phyloP scores from a whole-genome alignment of 2,113 vertebrate genomes.

The Heterocephalus glaber region DNA sequence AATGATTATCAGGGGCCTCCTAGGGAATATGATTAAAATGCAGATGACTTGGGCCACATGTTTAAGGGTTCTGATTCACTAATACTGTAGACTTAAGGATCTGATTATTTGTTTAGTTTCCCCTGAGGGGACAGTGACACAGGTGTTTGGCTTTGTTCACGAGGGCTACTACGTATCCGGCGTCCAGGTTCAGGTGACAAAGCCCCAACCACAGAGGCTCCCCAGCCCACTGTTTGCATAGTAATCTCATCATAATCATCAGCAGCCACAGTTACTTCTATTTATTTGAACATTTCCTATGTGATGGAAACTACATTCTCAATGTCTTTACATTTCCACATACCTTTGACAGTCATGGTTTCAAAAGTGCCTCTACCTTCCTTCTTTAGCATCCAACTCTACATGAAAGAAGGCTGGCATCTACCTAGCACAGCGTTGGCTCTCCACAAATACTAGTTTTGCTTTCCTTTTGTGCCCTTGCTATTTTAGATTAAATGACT shows the following conservation, averaged over 20 bases:
- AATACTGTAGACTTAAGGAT: not conserved
- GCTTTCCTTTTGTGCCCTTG: not conserved
- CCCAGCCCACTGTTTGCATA: not conserved
- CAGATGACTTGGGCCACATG: not conserved
- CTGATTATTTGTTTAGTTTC: not conserved
- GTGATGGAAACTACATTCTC: not conserved
- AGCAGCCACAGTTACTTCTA: not conserved
- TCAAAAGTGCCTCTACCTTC: not conserved
- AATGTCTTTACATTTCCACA: not conserved
- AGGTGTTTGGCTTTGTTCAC: not conserved
- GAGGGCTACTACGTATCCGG: not conserved
- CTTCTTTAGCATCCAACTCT: not conserved
- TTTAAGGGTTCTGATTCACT: not conserved
- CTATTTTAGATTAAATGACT: not conserved
- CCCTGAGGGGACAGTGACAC: not conserved
- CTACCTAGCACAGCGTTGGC: not conserved
- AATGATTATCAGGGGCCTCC: not conserved
- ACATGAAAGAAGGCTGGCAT: not conserved
- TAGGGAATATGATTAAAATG: not conserved
- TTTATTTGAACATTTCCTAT: not conserved
- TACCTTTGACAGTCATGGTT: not conserved
- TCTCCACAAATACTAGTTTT: not conserved
- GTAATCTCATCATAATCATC: not conserved
- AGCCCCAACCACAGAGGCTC: not conserved
- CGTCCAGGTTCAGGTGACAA: not conserved